Conservation (phyloP, 2,113 vertebrate species). For the Mus spicilegus region DNA sequence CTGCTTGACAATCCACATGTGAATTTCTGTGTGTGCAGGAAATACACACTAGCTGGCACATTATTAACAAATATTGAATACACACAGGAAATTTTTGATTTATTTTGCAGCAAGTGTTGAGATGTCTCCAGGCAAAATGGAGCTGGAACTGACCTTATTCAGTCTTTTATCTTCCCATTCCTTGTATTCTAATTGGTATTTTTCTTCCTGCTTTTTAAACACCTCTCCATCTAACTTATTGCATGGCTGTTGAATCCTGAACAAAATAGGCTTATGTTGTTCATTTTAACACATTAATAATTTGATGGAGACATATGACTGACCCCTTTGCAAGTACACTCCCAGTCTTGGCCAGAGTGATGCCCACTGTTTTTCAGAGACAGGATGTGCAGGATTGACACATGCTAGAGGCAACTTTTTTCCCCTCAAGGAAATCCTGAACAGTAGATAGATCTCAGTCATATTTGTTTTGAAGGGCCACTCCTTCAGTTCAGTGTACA, state of each 20-base stretch:
- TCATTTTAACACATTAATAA: constrained; percentile 21
- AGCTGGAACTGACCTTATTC: constrained; percentile 44
- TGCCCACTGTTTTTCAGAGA: constrained; percentile 54
- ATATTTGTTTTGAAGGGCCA: constrained; percentile 70
- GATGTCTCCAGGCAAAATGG: constrained; percentile 70
- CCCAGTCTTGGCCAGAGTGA: not conserved
- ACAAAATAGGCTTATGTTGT: not conserved
- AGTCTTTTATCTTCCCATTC: constrained; percentile 32
- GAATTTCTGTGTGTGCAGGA: not conserved
- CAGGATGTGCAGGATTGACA: not conserved
- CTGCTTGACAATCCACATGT: not conserved
- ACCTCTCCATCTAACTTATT: constrained; percentile 53
- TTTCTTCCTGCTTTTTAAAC: constrained; percentile 49
- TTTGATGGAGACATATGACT: constrained; percentile 19
- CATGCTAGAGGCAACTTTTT: constrained; percentile 1
- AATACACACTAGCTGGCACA: constrained; percentile 39
- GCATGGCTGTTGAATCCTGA: constrained; percentile 62
- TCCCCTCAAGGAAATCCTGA: constrained; percentile 17
- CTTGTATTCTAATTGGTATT: constrained; percentile 65
- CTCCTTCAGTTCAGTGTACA: constrained; percentile 47
- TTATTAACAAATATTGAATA: constrained; percentile 78
- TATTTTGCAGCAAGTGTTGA: constrained; percentile 72
- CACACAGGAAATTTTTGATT: constrained; percentile 53
- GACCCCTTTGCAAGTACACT: not conserved
- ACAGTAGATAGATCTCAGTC: constrained; percentile 27